Percentiles rank a stretch among this genome's conserved stretches.
phyloP scores from a whole-genome alignment of 2,113 vertebrate genomes.

The Rhinolophus sinicus region DNA sequence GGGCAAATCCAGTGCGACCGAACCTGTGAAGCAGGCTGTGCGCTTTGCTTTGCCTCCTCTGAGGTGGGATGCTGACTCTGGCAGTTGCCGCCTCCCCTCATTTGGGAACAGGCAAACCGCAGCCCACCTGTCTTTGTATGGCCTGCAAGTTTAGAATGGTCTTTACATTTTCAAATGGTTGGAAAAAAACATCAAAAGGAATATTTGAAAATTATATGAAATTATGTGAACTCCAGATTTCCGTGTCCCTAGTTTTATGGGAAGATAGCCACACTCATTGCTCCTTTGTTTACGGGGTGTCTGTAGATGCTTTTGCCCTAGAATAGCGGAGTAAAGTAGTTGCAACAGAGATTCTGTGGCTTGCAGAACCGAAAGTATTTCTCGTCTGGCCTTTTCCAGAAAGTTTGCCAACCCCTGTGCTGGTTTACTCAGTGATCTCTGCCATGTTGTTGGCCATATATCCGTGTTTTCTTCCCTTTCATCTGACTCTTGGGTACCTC shows the following conservation, averaged over 20 bases:
- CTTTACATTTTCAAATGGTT: conserved; percentile 19
- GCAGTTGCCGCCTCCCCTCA: neutral
- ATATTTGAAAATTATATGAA: neutral
- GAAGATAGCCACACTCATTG: neutral
- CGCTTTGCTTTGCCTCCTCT: neutral
- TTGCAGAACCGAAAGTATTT: neutral
- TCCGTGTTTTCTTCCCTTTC: neutral
- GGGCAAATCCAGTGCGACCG: neutral
- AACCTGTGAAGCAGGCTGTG: neutral
- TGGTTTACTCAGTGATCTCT: neutral
- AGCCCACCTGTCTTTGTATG: neutral
- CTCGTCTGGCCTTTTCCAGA: neutral
- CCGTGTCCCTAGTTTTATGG: neutral
- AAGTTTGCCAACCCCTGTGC: neutral
- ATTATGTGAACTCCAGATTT: conserved; percentile 25
- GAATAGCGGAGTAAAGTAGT: neutral
- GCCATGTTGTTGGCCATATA: neutral
- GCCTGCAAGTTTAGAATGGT: neutral
- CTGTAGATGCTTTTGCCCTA: conserved; percentile 13
- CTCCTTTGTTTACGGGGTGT: neutral
- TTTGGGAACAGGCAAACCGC: neutral
- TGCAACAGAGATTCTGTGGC: neutral
- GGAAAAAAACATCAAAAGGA: neutral
- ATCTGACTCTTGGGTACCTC: neutral
- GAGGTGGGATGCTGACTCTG: neutral